Evolutionary conservation across 2,888 invertebrate species (phyloP), one percentile per base, ranked within the genome.

Genomic region (Mesopsocus fuscifrons): DNA sequence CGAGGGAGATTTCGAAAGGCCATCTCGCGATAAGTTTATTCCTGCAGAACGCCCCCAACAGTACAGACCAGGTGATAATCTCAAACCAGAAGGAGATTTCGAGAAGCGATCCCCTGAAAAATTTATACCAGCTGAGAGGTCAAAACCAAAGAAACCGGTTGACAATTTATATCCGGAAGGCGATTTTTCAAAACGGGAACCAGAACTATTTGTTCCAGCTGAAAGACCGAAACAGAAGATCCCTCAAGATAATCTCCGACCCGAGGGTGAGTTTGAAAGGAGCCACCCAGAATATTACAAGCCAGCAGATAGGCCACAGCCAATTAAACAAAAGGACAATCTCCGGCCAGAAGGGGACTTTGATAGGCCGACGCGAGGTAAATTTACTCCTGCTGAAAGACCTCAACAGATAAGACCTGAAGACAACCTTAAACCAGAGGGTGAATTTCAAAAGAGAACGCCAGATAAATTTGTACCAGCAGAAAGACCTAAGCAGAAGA

Each of bases 1-100:
- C 67, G 76, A 77, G 57, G 79, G 78, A 2, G 68, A 59, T 50
- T 63, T 66, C 45, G 69, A 73, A 55, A 65, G 66, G 49, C 60
- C 66, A 11, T 58, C 65, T 3, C 66, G 43, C 18, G 46, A 46
- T n/a, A 46, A 50, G 21, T 52, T 47, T 42, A 44, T 43, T 8
- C 49, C 51, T 3, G 45, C 47, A 35, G 34, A 34, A 13, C 8
- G 15, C 6, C 34, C 34, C 51, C 44, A 9, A 34, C 8, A 13
- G 34, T 9, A 6, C 8, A 18, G 15, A 15, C 54, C 49, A 21
- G 43, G 47, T 5, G 56, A 55, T 34, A 54, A 55, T 44, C 45
- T 55, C 6, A 53, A 46, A 44, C 53, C 54, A 13, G 54, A 50
- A 47, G 55, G 55, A 3, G 53, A 54, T 5, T 56, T 55, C 44